Evolutionary conservation across 2,113 vertebrate genomes (phyloP), one percentile per base, ranked within the genome.

Genomic region (Otocyon megalotis): DNA sequence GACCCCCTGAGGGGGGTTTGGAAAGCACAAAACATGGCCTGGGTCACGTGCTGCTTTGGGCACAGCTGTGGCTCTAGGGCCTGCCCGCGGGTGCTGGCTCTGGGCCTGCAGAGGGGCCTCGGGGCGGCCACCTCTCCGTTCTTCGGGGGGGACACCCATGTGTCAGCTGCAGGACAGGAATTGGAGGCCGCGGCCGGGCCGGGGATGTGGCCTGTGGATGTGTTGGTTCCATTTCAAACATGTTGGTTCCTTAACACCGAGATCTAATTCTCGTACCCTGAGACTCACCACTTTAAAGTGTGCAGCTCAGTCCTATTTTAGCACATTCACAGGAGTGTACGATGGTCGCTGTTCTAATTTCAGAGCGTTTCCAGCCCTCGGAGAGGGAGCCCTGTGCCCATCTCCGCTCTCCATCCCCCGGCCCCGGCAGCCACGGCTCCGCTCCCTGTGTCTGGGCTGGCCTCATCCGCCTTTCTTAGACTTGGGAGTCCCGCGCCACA

Each of bases 181-280:
- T 30, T 37, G 63, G 82, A 37, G 28, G 12, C 35, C 32, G 5
- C 32, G 10, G 26, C 71, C 35, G 35, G 10, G 26, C 71, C 35
- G 35, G 12, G 7, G 65, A 35, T 50, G 48, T 35, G 43, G 60
- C 72, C 88, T 74, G 20, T 60, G 28, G 17, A 13, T 62, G 4
- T n/a, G 37, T 82, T 92, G 37, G 35, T 85, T 94, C 28, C 35
- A 76, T 71, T 89, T 92, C 79, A 72, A 94, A 79, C 69, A 54
- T 62, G 48, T 67, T 81, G 12, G 1, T 32, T 67, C 80, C 79
- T 32, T 10, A 11, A 54, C 74, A 88, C 56, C 72, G 48, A 90
- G 69, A 53, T 79, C 19, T 32, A 94, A 88, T 92, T 88, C 3
- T 9, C 19, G 32, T 22, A 19, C 35, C 74, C 28, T 88, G 62